Evolutionary conservation across 2,797 vertebrate genomes (phyloP).

Genomic region (Lacerta agilis): DNA sequence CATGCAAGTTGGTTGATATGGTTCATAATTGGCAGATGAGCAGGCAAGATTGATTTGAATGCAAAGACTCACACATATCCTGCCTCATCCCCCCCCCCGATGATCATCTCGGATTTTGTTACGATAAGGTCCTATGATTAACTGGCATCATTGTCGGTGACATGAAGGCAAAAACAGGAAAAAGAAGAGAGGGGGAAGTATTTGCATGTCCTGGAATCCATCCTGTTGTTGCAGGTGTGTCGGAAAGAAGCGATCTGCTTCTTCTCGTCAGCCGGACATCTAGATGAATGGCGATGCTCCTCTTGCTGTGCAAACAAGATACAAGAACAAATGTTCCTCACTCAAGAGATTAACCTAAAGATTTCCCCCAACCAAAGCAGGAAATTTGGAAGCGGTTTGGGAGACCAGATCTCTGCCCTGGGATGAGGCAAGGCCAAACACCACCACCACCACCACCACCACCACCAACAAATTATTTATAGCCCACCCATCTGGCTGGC

Average conservation of each 20-base stretch:
- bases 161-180: not conserved
- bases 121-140: not conserved
- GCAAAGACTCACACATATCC: too few relatives aligned
- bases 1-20: not conserved
- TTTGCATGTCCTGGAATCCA: not conserved
- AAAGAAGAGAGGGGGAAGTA: too few relatives aligned
- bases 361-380: too few relatives aligned
- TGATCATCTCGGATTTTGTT: not conserved
- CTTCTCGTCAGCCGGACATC: not conserved
- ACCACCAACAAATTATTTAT: too few relatives aligned
- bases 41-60: not conserved
- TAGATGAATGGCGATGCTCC: not conserved
- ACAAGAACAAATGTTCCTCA: not conserved
- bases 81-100: too few relatives aligned
- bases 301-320: not conserved
- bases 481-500: too few relatives aligned
- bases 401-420: too few relatives aligned
- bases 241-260: not conserved
- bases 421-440: too few relatives aligned
- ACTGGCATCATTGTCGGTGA: too few relatives aligned
- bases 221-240: constrained; percentile 27
- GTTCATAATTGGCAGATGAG: not conserved
- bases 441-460: too few relatives aligned
- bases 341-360: not conserved
- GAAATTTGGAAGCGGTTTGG: too few relatives aligned